Evolutionary conservation across 2,797 vertebrate species (phyloP).

Genomic region (Eulemur rubriventer): DNA sequence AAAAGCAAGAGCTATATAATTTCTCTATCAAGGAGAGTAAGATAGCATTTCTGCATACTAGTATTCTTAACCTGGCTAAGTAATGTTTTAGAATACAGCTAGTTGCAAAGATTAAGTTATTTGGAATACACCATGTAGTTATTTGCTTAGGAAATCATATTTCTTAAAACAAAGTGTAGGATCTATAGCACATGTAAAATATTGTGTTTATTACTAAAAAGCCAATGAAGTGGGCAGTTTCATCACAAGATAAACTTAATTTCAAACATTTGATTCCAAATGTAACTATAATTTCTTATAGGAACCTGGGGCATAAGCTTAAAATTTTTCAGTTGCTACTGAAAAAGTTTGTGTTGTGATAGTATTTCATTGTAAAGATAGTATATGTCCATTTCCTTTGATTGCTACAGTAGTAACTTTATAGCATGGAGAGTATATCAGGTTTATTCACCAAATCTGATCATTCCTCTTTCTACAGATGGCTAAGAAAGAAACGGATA

Average conservation of each 20-base stretch:
- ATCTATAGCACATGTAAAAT: background rate
- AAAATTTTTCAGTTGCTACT: background rate
- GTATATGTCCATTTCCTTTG: background rate
- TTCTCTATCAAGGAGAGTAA: background rate
- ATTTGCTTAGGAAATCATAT: background rate
- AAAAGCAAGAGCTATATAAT: background rate
- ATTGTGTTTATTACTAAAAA: background rate
- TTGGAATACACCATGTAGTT: slow-evolving; percentile 8
- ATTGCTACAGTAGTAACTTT: background rate
- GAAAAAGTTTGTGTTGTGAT: background rate
- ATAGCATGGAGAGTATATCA: background rate
- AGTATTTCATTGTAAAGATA: background rate
- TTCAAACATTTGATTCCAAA: background rate
- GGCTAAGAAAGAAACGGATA: slow-evolving; percentile 92
- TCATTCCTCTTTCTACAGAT: slow-evolving; percentile 86
- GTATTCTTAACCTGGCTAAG: background rate
- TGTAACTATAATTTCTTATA: background rate
- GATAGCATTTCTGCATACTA: background rate
- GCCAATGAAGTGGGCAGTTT: background rate
- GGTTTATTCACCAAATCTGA: background rate
- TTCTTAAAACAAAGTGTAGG: background rate
- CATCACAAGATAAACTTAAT: background rate
- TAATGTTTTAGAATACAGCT: background rate
- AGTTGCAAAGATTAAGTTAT: slow-evolving; percentile 7
- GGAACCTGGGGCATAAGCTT: background rate